Conservation (phyloP, 2,797 vertebrate genomes). For the Thripadectes ignobilis region DNA sequence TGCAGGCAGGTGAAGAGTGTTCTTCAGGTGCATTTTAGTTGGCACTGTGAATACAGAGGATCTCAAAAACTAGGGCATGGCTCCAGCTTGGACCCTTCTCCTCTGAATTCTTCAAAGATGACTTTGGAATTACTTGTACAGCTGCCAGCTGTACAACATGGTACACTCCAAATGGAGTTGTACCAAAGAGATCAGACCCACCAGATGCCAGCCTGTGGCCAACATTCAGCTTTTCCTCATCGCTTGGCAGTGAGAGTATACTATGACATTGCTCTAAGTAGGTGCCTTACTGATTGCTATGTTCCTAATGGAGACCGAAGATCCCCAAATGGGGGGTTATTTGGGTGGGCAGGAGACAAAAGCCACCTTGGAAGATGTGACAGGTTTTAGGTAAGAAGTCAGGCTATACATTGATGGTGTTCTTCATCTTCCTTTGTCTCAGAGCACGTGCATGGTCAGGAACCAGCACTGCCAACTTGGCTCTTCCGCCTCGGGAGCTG, state of each 20-base stretch:
- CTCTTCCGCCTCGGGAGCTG: background rate
- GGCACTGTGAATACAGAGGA: background rate
- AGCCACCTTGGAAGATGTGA: background rate
- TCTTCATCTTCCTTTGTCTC: background rate
- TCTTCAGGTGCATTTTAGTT: background rate
- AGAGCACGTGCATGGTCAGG: rapidly evolving
- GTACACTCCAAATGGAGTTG: background rate
- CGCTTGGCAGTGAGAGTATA: background rate
- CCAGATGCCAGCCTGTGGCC: background rate
- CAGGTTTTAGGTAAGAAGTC: background rate
- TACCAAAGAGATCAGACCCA: background rate
- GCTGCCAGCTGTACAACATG: background rate
- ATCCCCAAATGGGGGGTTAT: background rate
- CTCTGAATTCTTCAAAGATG: background rate
- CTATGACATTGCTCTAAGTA: background rate
- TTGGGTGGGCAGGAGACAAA: background rate
- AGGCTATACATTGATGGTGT: rapidly evolving
- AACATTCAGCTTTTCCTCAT: background rate
- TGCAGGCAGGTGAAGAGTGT: background rate
- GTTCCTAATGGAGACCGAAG: background rate
- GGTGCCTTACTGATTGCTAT: rapidly evolving
- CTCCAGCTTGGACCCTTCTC: background rate
- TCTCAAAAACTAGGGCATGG: background rate
- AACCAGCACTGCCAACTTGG: background rate
- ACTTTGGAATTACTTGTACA: background rate